phyloP scores from a whole-genome alignment of 2,888 invertebrate genomes.

The Apotomis turbidana region DNA sequence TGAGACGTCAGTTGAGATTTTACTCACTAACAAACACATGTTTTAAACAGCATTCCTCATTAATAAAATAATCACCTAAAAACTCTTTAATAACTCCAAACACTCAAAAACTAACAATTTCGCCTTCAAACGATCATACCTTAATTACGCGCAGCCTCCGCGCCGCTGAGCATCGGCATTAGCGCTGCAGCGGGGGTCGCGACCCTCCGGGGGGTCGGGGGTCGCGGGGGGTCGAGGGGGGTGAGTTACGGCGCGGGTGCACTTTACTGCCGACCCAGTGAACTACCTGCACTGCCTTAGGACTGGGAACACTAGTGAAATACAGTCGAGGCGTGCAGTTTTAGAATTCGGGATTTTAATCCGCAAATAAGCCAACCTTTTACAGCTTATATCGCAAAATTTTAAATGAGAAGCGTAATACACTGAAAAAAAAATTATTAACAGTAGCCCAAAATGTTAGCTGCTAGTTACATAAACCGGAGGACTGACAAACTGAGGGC shows the following conservation, averaged over 20 bases:
- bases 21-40: background rate
- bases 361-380: background rate
- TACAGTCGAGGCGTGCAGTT: background rate
- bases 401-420: too few relatives aligned
- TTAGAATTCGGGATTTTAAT: background rate
- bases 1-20: background rate
- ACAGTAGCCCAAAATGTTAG: too few relatives aligned
- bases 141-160: conserved; percentile 6
- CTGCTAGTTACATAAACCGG: too few relatives aligned
- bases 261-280: conserved; percentile 31
- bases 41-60: background rate
- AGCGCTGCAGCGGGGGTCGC: conserved; percentile 9
- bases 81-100: background rate
- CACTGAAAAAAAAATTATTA: too few relatives aligned
- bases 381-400: too few relatives aligned
- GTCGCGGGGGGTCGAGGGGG: background rate
- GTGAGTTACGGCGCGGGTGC: conserved; percentile 18
- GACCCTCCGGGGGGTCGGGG: background rate
- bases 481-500: too few relatives aligned
- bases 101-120: conserved; percentile 2
- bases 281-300: conserved; percentile 30
- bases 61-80: background rate
- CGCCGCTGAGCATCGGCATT: conserved; percentile 11
- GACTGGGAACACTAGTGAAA: conserved; percentile 3
- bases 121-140: conserved; percentile 3